A percentile compares a stretch with the other conserved stretches of the same genome.
Conservation (phyloP, 1,140 invertebrate genomes). For the Aporrectodea caliginosa region DNA sequence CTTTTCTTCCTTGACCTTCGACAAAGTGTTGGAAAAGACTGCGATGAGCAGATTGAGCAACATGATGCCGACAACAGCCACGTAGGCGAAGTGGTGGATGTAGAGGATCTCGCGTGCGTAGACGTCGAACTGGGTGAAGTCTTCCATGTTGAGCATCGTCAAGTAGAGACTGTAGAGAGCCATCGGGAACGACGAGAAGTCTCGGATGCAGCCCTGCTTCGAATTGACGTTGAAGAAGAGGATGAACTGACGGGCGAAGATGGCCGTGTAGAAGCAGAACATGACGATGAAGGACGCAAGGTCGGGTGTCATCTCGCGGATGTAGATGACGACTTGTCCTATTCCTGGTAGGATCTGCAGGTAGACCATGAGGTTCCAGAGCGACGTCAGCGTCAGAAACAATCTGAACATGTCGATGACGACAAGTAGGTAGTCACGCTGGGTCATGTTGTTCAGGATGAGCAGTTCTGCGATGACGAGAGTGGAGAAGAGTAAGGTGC, state of each 20-base stretch:
- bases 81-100: background rate
- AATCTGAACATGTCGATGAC: background rate
- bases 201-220: background rate
- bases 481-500: background rate
- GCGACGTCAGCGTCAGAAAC: background rate
- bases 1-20: background rate
- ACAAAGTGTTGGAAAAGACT: background rate
- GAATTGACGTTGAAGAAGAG: background rate
- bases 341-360: background rate
- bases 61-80: background rate
- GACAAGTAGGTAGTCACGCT: background rate
- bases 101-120: background rate
- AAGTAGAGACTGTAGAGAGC: background rate
- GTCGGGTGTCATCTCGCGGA: background rate
- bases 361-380: background rate
- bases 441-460: background rate
- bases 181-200: background rate
- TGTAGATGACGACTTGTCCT: background rate
- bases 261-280: slow-evolving; percentile 1
- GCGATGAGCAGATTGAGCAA: background rate
- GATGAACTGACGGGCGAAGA: slow-evolving; percentile 1
- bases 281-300: background rate
- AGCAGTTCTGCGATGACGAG: background rate
- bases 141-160: background rate
- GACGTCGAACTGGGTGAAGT: background rate